Base-by-base conservation (phyloP, 1,140 invertebrate genomes). In the Drosophila sp. region DNA sequence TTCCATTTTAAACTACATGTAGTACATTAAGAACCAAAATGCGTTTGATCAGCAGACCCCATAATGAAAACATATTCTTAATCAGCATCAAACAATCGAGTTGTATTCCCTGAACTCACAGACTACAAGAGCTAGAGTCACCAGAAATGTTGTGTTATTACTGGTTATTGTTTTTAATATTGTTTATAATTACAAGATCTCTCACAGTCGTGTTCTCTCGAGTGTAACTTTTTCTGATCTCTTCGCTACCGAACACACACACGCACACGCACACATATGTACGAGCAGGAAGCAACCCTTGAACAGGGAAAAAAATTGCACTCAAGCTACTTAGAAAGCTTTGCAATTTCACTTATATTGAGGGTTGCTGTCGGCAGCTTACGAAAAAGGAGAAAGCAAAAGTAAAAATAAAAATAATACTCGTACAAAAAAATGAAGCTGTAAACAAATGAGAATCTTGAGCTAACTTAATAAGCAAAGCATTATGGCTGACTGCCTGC, bases 401-500 rank as follows among this genome's bases (percentile, higher is more conserved):
- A 46, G n/a, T 4, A 25, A 27, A 21, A 46, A 46, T 6, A 48
- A 21, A 48, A 48, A n/a, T 11, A 13, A 25, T 25, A 27, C 11
- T n/a, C n/a, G n/a, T n/a, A n/a, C n/a, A n/a, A n/a, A 11, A n/a
- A 50, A 14, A 36, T 32, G 14, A n/a, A 61, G 40, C 75, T 72
- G 74, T 81, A 86, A 87, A 87, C 81, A 86, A 86, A 86, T 86
- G 82, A 78, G 46, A 50, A 53, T 7, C 38, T 36, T 14, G 18
- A 41, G 62, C 78, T 75, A 86, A 87, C 82, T 81, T 81, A 86
- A 86, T 86, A 86, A 86, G 82, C 67, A 61, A 76, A 69, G 74
- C 81, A 84, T 87, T 82, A 78, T 77, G 51, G 62, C 46, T 43
- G 13, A 38, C n/a, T 38, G 32, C 50, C 40, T 29, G 29, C 5